Base-by-base conservation (phyloP, 2,113 vertebrate species). In the Zootoca vivipara region DNA sequence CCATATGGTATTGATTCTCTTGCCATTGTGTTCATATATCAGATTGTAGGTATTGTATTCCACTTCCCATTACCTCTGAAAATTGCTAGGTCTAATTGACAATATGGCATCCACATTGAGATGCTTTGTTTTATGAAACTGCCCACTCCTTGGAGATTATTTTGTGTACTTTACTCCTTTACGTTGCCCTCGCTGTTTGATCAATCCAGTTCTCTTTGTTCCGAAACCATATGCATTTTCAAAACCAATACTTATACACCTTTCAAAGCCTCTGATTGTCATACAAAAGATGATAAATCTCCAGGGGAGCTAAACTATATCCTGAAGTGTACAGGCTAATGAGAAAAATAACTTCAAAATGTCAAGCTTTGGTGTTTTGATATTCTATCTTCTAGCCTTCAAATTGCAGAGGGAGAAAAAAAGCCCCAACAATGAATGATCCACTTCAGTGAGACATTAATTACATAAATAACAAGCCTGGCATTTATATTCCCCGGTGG, bases 1-100 rank as follows among this genome's bases (percentile, higher is more conserved):
- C 87, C 95, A 95, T 91, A 90, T 96, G 95, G 94, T 89, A 94
- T 93, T 94, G 93, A 95, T 96, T 96, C 92, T 85, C 72, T 93
- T 93, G 91, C 95, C 94, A 93, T 95, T 95, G 91, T 94, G 92
- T 94, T 95, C 91, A 85, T 94, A 87, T 92, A 92, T 95, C 92
- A 95, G 92, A 95, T 38, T 93, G 90, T 89, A 95, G 92, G 92
- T 93, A 95, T 92, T 95, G 92, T 96, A 90, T 96, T 95, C 94
- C 93, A 90, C 93, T 95, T 94, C 91, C 92, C 94, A 93, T 93
- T 95, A 94, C 90, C 93, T 93, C 90, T 92, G 93, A 93, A 95
- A 95, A 95, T 88, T 90, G 87, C 92, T 90, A 84, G 69, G 18
- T 91, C 94, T 95, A 92, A 95, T 90, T 96, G 94, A 93, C 92